These are phyloP conservation scores for Presbytis comata DNA, from an alignment of 2,797 vertebrate genomes.

Conservation along the genomic window DNA sequence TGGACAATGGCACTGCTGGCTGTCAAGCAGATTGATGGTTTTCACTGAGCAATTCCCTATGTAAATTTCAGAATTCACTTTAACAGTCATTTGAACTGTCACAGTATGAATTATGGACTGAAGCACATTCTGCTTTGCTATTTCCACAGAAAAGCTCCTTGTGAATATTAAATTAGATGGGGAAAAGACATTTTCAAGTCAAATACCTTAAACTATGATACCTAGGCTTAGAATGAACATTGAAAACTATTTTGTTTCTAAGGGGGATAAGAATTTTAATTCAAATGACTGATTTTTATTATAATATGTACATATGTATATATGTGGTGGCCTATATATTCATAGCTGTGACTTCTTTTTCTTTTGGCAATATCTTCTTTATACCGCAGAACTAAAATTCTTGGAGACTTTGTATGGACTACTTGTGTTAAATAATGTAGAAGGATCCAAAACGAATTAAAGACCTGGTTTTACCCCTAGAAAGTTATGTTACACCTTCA, in stretches of 20 bases:
- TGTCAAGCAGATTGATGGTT: conserved; percentile 65
- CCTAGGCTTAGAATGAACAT: conserved; percentile 8
- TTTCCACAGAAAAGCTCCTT: conserved; percentile 69
- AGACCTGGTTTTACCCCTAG: background rate
- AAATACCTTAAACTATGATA: conserved; percentile 22
- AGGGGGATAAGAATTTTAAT: background rate
- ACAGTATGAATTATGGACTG: conserved; percentile 70
- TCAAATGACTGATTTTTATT: conserved; percentile 26
- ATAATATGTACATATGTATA: background rate
- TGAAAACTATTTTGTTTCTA: conserved; percentile 10
- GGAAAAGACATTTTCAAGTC: conserved; percentile 48
- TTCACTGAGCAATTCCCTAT: conserved; percentile 56
- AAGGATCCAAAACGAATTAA: background rate
- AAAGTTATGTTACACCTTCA: background rate
- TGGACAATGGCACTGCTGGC: conserved; percentile 66
- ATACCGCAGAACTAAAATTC: background rate
- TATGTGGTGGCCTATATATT: background rate
- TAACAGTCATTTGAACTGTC: conserved; percentile 71
- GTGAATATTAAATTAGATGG: conserved; percentile 54
- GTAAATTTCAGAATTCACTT: conserved; percentile 72
- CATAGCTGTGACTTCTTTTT: background rate
- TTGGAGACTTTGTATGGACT: background rate
- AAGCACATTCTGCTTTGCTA: conserved; percentile 64
- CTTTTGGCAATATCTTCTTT: background rate
- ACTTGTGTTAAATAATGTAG: background rate